These are phyloP conservation scores for Xylocampa areola DNA, from an alignment of 2,888 invertebrate genomes.

Conservation along the genomic window DNA sequence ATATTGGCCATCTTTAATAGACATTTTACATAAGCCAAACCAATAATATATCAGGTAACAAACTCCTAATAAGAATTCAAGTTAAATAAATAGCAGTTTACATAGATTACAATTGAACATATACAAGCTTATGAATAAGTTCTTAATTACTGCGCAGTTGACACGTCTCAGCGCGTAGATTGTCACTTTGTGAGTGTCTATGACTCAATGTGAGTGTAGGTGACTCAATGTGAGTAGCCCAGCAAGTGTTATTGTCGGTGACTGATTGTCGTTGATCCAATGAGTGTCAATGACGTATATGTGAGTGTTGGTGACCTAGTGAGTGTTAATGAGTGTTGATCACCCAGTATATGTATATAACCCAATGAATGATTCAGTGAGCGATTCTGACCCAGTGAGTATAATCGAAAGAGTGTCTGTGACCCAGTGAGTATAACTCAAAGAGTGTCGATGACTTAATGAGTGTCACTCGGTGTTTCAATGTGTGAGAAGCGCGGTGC, in stretches of 20 bases:
- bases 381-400: not conserved
- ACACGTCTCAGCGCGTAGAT: not conserved
- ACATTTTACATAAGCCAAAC: slow-evolving; percentile 11
- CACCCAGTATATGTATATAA: not conserved
- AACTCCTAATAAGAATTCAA: slow-evolving; percentile 54
- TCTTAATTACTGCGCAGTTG: slow-evolving; percentile 16
- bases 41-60: slow-evolving; percentile 58
- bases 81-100: slow-evolving; percentile 58
- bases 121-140: slow-evolving; percentile 31
- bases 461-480: slow-evolving; percentile 48
- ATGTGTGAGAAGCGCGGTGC: slow-evolving; percentile 73
- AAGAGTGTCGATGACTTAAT: slow-evolving; percentile 1
- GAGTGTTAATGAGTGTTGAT: not conserved
- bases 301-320: not conserved
- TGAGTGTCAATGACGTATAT: not conserved
- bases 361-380: not conserved
- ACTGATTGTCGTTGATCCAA: slow-evolving; percentile 58
- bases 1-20: slow-evolving; percentile 26
- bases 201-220: slow-evolving; percentile 7
- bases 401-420: not conserved
- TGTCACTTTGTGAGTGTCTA: not conserved
- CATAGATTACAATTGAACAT: slow-evolving; percentile 47
- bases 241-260: slow-evolving; percentile 2
- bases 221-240: not conserved
- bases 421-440: slow-evolving; percentile 5